phyloP scores from a whole-genome alignment of 1,140 invertebrate genomes.

The Scaptomyza montana region DNA sequence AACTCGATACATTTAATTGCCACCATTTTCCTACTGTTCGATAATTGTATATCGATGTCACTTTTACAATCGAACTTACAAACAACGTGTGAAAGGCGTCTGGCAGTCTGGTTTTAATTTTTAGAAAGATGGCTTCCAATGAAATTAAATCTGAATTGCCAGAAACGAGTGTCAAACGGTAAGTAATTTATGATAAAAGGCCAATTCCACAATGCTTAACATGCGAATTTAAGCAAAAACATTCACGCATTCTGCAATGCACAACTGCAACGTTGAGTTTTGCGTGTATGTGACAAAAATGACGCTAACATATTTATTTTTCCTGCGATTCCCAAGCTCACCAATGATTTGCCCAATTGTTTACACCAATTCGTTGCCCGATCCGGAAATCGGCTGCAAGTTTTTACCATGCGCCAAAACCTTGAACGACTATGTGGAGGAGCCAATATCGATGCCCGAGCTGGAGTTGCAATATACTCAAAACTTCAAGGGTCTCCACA shows the following conservation, averaged over 20 bases:
- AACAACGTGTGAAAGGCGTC: no score
- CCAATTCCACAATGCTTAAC: no score
- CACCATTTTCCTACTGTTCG: no score
- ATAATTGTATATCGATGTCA: no score
- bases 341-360: slow-evolving; percentile 31
- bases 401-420: slow-evolving; percentile 38
- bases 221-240: no score
- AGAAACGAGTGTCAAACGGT: not conserved
- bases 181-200: not conserved
- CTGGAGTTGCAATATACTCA: slow-evolving; percentile 16
- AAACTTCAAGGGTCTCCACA: slow-evolving; percentile 40
- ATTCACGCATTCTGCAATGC: no score
- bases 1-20: no score
- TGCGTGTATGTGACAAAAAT: no score
- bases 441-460: slow-evolving; percentile 17
- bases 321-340: slow-evolving; percentile 13
- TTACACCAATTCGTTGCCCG: slow-evolving; percentile 40
- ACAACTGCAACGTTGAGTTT: no score
- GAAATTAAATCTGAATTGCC: not conserved
- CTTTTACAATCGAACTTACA: no score
- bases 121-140: no score
- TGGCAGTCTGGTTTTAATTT: no score
- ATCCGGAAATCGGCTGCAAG: slow-evolving; percentile 24
- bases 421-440: slow-evolving; percentile 27
- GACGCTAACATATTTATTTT: not conserved